Base-by-base conservation (phyloP, 2,113 vertebrate genomes). In the Antigone vipio region DNA sequence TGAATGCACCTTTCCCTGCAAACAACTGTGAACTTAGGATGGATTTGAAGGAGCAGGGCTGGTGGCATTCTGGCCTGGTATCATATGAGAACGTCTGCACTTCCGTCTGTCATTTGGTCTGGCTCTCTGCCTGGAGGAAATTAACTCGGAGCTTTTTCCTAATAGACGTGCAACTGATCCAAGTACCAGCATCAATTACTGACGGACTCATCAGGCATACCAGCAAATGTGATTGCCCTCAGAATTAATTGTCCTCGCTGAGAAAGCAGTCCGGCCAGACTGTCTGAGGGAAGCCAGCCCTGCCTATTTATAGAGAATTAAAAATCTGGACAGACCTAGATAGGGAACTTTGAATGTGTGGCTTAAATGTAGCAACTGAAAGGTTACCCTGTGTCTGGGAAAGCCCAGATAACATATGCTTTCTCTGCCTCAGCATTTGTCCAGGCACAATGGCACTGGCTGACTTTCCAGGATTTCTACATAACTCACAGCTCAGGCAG, bases 111-210 rank as follows among this genome's bases (percentile, higher is more conserved):
- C 66, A 5, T n/a, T 27, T 56, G 62, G 45, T 44, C 64, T 93
- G 92, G 49, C 69, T 64, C 21, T 75, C 16, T 16, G 89, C 73
- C 90, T 47, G 62, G 20, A 58, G 85, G 60, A 96, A 75, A 85
- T 23, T 10, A 82, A 60, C 74, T 73, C 0, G 0, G 38, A 27
- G n/a, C 44, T 50, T 82, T 85, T 49, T 56, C 69, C 49, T 85
- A 66, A 75, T 23, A 42, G 38, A 50, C 5, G 0, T 9, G 62
- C 64, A 81, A 40, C 26, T 1, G 5, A 55, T 85, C 77, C 94
- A 88, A 82, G 52, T 23, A 52, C 66, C 79, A 68, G 56, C 71
- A 67, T 20, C 81, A 74, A 34, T 85, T 47, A 29, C 76, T 85
- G 77, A 68, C 58, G 73, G 44, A 27, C 9, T 68, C 53, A 11